A percentile compares a stretch with the other conserved stretches of the same genome.
Evolutionary conservation across 2,797 vertebrate species (phyloP).

Genomic region (Xenops minutus): DNA sequence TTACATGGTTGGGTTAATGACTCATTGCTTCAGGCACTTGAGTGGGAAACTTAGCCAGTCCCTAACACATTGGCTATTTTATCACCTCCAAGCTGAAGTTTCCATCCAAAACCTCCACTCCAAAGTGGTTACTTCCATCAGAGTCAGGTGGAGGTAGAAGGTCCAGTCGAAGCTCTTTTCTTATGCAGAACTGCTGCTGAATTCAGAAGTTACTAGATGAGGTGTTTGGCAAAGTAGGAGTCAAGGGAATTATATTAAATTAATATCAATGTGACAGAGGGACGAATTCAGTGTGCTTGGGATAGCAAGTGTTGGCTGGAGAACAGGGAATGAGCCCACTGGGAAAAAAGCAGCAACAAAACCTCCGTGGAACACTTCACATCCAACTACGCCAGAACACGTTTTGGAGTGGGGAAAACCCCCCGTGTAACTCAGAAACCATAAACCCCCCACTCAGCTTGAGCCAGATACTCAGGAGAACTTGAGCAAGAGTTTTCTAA

Average conservation of each 20-base stretch:
- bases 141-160: not conserved
- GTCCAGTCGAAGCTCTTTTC: not conserved
- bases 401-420: not conserved
- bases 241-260: not conserved
- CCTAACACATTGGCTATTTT: not conserved
- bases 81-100: not conserved
- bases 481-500: not conserved
- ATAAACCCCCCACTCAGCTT: not conserved
- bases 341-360: not conserved
- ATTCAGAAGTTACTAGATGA: not conserved
- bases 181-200: not conserved
- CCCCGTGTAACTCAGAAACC: not conserved
- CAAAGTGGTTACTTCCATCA: not conserved
- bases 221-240: not conserved
- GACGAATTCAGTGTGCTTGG: not conserved
- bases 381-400: not conserved
- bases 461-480: not conserved
- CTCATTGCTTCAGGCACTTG: slow-evolving; percentile 8
- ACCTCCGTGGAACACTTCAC: not conserved
- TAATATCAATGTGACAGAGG: not conserved
- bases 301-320: not conserved
- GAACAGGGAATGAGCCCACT: not conserved
- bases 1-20: slow-evolving; percentile 38
- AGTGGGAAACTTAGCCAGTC: not conserved
- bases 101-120: not conserved